phyloP scores from a whole-genome alignment of 2,113 vertebrate species.

The Sinocyclocheilus anophthalmus region DNA sequence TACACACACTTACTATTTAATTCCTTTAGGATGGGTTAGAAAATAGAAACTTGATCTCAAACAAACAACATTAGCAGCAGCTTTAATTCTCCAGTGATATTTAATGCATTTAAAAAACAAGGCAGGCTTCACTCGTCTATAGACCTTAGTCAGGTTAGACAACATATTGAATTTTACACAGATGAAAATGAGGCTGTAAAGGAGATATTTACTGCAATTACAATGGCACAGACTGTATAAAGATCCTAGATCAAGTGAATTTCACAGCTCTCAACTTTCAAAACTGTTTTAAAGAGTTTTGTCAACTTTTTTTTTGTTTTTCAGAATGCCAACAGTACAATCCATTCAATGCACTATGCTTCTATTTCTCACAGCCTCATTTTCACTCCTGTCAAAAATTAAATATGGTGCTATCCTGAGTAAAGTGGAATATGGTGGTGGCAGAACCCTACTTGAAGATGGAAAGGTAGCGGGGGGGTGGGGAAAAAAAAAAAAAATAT shows the following conservation, averaged over 20 bases:
- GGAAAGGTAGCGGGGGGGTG: slow-evolving; percentile 92
- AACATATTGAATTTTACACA: not conserved
- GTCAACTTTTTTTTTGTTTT: no score
- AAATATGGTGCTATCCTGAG: not conserved
- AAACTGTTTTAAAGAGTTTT: no score
- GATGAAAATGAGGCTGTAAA: not conserved
- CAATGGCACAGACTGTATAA: not conserved
- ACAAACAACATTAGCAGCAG: not conserved
- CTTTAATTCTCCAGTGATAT: not conserved
- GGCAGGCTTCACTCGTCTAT: not conserved
- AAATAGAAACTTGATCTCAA: not conserved
- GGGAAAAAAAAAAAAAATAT: no score
- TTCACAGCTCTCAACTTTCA: not conserved
- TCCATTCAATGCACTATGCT: not conserved
- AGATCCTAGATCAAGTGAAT: not conserved
- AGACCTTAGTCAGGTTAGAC: not conserved
- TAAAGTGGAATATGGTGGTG: not conserved
- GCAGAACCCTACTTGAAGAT: slow-evolving; percentile 65
- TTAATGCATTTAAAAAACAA: slow-evolving; percentile 2
- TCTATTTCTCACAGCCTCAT: not conserved
- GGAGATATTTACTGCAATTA: not conserved
- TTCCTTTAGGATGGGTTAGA: not conserved
- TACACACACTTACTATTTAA: not conserved
- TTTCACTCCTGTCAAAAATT: not conserved
- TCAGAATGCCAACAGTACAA: not conserved